Evolutionary conservation across 2,888 invertebrate species (phyloP).

Genomic region (Cantharis rufa): DNA sequence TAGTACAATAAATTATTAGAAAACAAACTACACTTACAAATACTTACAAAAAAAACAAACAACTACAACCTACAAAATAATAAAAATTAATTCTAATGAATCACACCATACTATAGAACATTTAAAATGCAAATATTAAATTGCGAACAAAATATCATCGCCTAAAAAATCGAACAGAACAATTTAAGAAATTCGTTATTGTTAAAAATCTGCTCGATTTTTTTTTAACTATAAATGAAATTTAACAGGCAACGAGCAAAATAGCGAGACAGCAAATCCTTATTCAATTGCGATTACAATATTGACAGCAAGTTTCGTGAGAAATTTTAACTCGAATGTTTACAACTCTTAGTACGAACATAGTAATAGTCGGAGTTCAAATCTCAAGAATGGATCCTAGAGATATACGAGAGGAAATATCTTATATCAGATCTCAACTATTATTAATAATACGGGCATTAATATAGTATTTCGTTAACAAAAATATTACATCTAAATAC

Average conservation of each 20-base stretch:
- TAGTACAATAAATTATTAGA: neutral
- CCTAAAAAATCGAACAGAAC: neutral
- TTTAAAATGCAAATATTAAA: neutral
- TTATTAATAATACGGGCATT: no score
- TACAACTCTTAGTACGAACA: neutral
- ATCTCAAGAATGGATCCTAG: no score
- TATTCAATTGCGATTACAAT: neutral
- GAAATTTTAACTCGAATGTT: neutral
- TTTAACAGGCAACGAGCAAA: neutral
- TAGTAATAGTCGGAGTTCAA: no score
- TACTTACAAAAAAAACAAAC: neutral
- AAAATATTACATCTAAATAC: neutral
- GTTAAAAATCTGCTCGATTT: neutral
- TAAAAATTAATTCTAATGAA: neutral
- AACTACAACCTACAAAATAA: neutral
- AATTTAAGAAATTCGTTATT: neutral
- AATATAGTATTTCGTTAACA: neutral
- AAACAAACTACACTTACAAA: neutral
- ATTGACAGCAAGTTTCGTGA: neutral
- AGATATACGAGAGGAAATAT: no score
- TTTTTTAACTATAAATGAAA: neutral
- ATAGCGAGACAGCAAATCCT: neutral
- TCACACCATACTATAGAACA: neutral
- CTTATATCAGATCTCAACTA: no score
- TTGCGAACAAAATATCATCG: neutral